Conservation (phyloP, 2,888 invertebrate species). For the Acanthosepion esculentum region DNA sequence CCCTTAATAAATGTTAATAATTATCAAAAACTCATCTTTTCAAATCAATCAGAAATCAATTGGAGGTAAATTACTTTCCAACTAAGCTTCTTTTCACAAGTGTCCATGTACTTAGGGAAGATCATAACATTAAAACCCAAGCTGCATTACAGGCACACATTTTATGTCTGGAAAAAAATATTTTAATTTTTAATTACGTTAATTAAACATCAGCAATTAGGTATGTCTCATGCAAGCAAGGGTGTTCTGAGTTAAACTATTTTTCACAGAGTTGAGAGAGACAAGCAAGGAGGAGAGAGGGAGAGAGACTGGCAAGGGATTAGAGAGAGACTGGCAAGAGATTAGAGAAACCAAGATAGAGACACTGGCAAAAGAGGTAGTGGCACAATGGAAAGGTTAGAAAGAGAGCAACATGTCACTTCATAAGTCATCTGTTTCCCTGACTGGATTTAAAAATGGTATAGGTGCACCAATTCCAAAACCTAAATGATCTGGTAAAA, state of each 20-base stretch:
- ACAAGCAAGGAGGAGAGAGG: background rate
- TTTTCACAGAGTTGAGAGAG: background rate
- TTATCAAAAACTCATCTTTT: constrained; percentile 4
- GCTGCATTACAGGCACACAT: background rate
- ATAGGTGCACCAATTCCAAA: too few species aligned
- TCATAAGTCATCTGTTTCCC: too few species aligned
- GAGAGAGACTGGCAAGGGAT: background rate
- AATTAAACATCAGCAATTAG: background rate
- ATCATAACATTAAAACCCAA: background rate
- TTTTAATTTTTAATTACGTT: constrained; percentile 20
- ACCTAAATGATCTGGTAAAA: too few species aligned
- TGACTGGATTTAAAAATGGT: too few species aligned
- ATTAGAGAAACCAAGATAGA: too few species aligned
- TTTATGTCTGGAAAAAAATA: background rate
- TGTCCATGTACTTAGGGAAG: background rate
- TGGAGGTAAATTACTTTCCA: background rate
- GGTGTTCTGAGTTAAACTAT: background rate
- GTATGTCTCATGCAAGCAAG: too few species aligned
- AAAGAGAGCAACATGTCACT: too few species aligned
- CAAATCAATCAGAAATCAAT: background rate
- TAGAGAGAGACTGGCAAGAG: too few species aligned
- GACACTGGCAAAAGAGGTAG: too few species aligned
- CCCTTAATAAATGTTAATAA: background rate
- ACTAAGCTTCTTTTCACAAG: background rate
- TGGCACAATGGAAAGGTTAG: too few species aligned